These are phyloP conservation scores for Pipistrellus pipistrellus DNA, from an alignment of 2,797 vertebrate species.

Conservation along the genomic window DNA sequence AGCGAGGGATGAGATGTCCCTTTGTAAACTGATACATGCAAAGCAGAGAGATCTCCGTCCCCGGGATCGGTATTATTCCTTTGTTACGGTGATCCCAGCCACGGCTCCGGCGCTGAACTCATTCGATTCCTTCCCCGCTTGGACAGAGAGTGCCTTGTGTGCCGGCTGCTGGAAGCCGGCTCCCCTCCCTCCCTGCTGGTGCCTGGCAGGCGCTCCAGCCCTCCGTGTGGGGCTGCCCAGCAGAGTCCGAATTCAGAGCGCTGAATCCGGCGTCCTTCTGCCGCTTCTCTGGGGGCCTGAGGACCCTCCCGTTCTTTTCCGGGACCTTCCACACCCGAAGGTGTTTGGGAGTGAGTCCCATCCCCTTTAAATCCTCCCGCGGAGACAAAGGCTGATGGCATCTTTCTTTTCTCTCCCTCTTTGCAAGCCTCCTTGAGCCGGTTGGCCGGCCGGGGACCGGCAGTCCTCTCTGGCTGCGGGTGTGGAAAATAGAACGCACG, in stretches of 20 bases:
- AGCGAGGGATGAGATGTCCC: background rate
- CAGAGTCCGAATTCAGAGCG: background rate
- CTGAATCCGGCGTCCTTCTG: background rate
- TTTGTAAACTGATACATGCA: background rate
- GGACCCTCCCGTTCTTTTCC: background rate
- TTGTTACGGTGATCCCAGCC: background rate
- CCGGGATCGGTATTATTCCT: rapidly evolving
- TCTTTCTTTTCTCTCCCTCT: background rate
- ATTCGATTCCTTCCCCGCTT: background rate
- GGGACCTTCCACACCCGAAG: background rate
- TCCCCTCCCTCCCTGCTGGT: background rate
- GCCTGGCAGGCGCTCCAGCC: background rate
- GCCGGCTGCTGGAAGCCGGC: background rate
- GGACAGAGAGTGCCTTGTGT: background rate
- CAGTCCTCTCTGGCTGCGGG: background rate
- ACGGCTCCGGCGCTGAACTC: background rate
- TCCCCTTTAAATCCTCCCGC: background rate
- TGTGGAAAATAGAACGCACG: slow-evolving; percentile 8
- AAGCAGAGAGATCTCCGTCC: rapidly evolving
- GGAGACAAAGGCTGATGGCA: background rate
- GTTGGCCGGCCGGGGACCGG: background rate
- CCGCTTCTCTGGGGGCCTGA: background rate
- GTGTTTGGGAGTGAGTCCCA: background rate
- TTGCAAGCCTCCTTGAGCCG: background rate
- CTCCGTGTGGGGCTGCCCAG: background rate